A percentile compares a stretch with the other conserved stretches of the same genome.
Evolutionary conservation across 2,888 invertebrate species (phyloP).

Genomic region (Trichopoda pennipes): DNA sequence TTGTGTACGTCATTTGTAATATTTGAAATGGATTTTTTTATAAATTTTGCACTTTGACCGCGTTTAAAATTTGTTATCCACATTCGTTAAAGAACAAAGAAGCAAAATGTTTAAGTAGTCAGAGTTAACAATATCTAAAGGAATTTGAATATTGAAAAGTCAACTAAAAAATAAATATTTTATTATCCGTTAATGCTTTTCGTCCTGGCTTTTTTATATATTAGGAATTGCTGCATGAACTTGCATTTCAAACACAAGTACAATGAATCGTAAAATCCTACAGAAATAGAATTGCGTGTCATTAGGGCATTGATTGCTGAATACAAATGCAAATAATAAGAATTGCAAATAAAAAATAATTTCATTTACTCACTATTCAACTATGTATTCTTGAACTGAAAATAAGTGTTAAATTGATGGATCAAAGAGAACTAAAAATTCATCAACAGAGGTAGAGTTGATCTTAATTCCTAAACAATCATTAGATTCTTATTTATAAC

Average conservation of each 20-base stretch:
- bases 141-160: too few relatives aligned
- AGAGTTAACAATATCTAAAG: too few relatives aligned
- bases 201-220: not conserved
- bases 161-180: too few relatives aligned
- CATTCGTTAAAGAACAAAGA: too few relatives aligned
- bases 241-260: not conserved
- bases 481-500: constrained; percentile 15
- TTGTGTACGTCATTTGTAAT: too few relatives aligned
- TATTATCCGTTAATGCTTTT: not conserved
- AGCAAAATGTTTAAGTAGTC: too few relatives aligned
- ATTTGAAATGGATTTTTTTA: too few relatives aligned
- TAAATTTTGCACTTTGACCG: too few relatives aligned
- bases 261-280: constrained; percentile 9
- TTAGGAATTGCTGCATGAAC: constrained; percentile 13
- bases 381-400: not conserved
- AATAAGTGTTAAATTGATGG: not conserved
- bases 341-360: constrained; percentile 43
- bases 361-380: constrained; percentile 23
- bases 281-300: constrained; percentile 47
- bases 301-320: constrained; percentile 61
- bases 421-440: not conserved
- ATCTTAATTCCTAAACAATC: constrained; percentile 25
- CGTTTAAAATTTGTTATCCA: too few relatives aligned
- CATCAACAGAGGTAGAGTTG: not conserved
- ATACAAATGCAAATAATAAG: constrained; percentile 37